These are phyloP conservation scores for Tigriopus japonicus DNA, from an alignment of 1,140 invertebrate species.

Conservation along the genomic window DNA sequence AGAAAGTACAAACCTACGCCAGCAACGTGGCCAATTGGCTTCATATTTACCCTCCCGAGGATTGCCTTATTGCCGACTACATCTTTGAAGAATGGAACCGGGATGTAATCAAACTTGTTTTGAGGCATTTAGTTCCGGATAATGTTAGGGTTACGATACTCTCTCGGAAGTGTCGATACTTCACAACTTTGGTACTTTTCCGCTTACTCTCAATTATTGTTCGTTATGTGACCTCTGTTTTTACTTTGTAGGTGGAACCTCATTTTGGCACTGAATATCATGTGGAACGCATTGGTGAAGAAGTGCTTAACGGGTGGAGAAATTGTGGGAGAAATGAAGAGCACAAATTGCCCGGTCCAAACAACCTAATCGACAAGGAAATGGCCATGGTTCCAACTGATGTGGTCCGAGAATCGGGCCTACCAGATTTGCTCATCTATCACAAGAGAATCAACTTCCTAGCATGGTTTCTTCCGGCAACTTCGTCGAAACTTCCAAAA, in stretches of 20 bases:
- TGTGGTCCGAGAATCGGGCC: not conserved
- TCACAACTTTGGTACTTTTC: not conserved
- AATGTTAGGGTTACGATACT: constrained; percentile 38
- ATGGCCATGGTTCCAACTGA: not conserved
- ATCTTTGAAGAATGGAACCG: constrained; percentile 62
- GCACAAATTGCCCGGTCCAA: not conserved
- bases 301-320: not conserved
- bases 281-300: constrained; percentile 3
- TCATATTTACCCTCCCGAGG: constrained; percentile 28
- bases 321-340: not conserved
- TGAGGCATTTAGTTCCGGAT: constrained; percentile 52
- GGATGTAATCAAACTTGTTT: constrained; percentile 52
- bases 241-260: constrained; percentile 3
- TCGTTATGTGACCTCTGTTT: not conserved
- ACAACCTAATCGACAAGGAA: not conserved
- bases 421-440: not conserved
- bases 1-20: constrained; percentile 50
- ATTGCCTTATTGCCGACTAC: constrained; percentile 55
- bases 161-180: not conserved
- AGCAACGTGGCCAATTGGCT: constrained; percentile 36
- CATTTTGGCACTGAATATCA: constrained; percentile 13
- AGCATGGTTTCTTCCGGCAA: not conserved
- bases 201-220: not conserved
- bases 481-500: not conserved
- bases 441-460: not conserved